Base-by-base conservation (phyloP, 2,888 invertebrate genomes). In the Drosophila koepferae region DNA sequence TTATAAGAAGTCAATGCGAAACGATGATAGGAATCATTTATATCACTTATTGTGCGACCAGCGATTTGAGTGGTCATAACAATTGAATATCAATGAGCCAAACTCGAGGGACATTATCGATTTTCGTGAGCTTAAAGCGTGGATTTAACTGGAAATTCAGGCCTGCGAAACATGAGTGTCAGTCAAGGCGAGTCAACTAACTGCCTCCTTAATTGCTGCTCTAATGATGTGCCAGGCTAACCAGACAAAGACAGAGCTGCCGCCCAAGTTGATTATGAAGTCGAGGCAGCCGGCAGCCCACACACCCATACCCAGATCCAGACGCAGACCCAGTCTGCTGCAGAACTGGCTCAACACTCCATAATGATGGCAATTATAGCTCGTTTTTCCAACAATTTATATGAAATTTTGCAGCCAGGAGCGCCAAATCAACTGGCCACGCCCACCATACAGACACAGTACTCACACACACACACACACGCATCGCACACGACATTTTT, bases 291-390 rank as follows among this genome's bases (percentile, higher is more conserved):
- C 34, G 44, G 16, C 46, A 18, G 36, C 41, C 41, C 65, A 38
- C 78, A 64, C 7, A 20, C 40, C n/a, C 44, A 23, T 49, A 20
- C 31, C 40, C 64, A 36, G 61, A 61, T 20, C 44, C 44, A 7
- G 20, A 23, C 46, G 14, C 46, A 23, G 20, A 20, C 56, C 20
- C 79, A 63, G 75, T 67, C 65, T 69, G 68, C 70, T 53, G 79
- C 62, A 77, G 77, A 76, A 77, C 82, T 89, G 82, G 77, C 90
- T 88, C 90, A 89, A 91, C 91, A 92, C 91, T 91, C 91, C 92
- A 91, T 91, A 92, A 91, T 91, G 91, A 91, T 90, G 82, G 91
- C 90, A 92, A 91, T 91, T 91, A 91, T 91, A 87, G 91, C 90
- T 92, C 92, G 92, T 91, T 91, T 91, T 91, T 86, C 91, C 91